These are phyloP conservation scores for Polyergus mexicanus DNA, from an alignment of 1,140 invertebrate genomes.

Conservation along the genomic window DNA sequence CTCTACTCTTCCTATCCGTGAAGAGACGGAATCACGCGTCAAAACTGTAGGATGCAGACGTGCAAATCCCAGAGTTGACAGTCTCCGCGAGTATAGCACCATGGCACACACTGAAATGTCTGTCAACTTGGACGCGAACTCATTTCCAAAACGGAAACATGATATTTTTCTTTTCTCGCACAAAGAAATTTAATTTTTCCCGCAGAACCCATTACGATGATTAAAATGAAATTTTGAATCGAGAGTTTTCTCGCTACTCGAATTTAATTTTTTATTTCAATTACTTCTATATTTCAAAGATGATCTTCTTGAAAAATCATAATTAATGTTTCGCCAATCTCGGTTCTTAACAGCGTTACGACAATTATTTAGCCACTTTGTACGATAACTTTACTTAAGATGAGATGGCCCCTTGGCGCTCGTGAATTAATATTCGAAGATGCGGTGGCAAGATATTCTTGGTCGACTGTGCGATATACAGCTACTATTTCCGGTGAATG, in stretches of 20 bases:
- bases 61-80: slow-evolving; percentile 62
- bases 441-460: slow-evolving; percentile 22
- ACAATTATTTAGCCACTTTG: slow-evolving; percentile 49
- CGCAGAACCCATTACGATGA: background rate
- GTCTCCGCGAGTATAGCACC: slow-evolving; percentile 59
- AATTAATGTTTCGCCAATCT: slow-evolving; percentile 3
- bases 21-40: slow-evolving; percentile 75
- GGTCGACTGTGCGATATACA: slow-evolving; percentile 2
- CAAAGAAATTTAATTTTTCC: background rate
- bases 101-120: slow-evolving; percentile 45
- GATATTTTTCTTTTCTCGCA: slow-evolving; percentile 63
- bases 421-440: slow-evolving; percentile 53
- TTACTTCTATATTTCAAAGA: background rate
- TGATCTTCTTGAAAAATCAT: background rate
- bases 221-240: background rate
- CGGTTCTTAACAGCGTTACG: background rate
- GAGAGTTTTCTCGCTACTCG: background rate
- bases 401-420: slow-evolving; percentile 46
- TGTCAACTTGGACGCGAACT: slow-evolving; percentile 36
- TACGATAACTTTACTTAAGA: slow-evolving; percentile 43
- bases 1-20: background rate
- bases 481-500: background rate
- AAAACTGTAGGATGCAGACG: slow-evolving; percentile 70
- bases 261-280: background rate
- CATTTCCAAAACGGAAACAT: slow-evolving; percentile 52